These are phyloP conservation scores for Nephrocerus scutellatus DNA, from an alignment of 2,888 invertebrate species.

Conservation along the genomic window DNA sequence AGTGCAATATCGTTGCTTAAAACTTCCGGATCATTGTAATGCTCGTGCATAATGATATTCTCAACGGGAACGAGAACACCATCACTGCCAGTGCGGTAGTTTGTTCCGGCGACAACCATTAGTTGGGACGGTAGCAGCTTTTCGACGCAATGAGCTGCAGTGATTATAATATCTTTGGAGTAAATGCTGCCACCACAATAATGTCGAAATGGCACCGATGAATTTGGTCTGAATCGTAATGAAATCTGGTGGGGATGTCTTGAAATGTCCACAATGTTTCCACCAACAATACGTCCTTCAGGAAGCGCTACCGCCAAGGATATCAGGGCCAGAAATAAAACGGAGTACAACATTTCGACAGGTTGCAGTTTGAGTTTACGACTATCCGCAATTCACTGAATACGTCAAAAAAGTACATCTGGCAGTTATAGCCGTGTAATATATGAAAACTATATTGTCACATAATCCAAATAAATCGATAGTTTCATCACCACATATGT, in stretches of 20 bases:
- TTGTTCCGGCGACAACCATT: slow-evolving; percentile 52
- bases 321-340: no score
- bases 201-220: slow-evolving; percentile 31
- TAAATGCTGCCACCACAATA: slow-evolving; percentile 37
- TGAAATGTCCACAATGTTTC: slow-evolving; percentile 26
- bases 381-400: no score
- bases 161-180: slow-evolving; percentile 20
- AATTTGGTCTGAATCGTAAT: slow-evolving; percentile 27
- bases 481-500: no score
- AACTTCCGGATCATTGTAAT: slow-evolving; percentile 40
- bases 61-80: slow-evolving; percentile 51
- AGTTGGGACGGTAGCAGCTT: slow-evolving; percentile 23
- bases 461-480: no score
- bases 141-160: slow-evolving; percentile 40
- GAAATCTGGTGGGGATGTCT: slow-evolving; percentile 35
- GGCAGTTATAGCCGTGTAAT: no score
- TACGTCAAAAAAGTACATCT: no score
- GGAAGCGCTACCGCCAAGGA: slow-evolving; percentile 15
- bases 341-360: no score
- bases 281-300: slow-evolving; percentile 37
- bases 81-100: slow-evolving; percentile 41
- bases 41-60: slow-evolving; percentile 49
- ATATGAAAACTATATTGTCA: no score
- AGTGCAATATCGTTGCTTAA: slow-evolving; percentile 55
- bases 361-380: no score